Percentiles rank a stretch among this genome's conserved stretches.
These are phyloP conservation scores for Diceros bicornis DNA, from an alignment of 2,797 vertebrate genomes.

Conservation along the genomic window DNA sequence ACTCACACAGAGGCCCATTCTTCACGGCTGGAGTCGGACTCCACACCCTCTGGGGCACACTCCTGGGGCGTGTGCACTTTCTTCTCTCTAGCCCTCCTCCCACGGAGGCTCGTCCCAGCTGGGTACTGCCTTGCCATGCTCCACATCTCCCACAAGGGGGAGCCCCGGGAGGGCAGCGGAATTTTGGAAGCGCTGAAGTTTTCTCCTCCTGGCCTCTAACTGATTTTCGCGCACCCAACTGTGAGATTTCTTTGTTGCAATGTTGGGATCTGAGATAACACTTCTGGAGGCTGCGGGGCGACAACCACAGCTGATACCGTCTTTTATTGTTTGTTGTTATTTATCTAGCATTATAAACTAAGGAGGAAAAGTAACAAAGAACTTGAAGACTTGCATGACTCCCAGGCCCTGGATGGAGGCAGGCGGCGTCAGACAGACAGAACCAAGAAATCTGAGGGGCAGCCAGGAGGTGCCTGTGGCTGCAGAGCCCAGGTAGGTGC, in stretches of 20 bases:
- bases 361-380: slow-evolving; percentile 69
- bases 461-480: slow-evolving; percentile 14
- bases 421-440: not conserved
- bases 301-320: not conserved
- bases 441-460: slow-evolving; percentile 40
- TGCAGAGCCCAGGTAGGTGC: slow-evolving; percentile 69
- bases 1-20: not conserved
- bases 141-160: slow-evolving; percentile 82
- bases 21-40: not conserved
- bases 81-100: not conserved
- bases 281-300: slow-evolving; percentile 63
- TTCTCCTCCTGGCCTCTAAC: slow-evolving; percentile 75
- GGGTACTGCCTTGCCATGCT: slow-evolving; percentile 66
- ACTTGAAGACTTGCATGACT: slow-evolving; percentile 13
- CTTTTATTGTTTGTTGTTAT: slow-evolving; percentile 44
- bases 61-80: fast-evolving
- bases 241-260: slow-evolving; percentile 83
- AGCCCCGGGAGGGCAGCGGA: slow-evolving; percentile 78
- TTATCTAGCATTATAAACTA: slow-evolving; percentile 13
- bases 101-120: not conserved
- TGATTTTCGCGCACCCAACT: slow-evolving; percentile 73
- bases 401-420: slow-evolving; percentile 67
- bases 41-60: not conserved
- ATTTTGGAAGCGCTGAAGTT: slow-evolving; percentile 80
- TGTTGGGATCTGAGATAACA: slow-evolving; percentile 70